Base-by-base conservation (phyloP, 2,888 invertebrate species). In the Amiota minor region DNA sequence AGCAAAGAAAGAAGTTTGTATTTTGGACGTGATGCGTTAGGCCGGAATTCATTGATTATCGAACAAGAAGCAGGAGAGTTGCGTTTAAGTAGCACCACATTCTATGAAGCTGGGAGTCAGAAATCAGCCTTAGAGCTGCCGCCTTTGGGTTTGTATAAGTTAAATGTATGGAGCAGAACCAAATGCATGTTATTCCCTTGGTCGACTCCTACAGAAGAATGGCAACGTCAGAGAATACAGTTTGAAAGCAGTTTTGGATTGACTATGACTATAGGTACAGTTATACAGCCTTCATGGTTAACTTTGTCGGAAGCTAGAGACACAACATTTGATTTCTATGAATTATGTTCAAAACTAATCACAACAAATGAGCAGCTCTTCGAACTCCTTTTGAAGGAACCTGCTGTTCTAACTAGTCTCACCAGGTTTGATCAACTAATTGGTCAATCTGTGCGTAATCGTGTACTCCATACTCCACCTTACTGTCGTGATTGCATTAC, bases 1-100 rank as follows among this genome's bases (percentile, higher is more conserved):
- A 93, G 92, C 84, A 69, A 78, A 6, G 89, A 87, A 0, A 89
- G 92, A 59, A 87, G 88, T 14, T 80, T 98, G 56, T 96, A 95
- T 91, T 97, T 98, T 90, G 94, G 94, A 1, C 92, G 98, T 85
- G 98, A 98, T 89, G 91, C 92, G 79, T 93, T 96, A 87, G 98
- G 98, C 53, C 91, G 98, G 79, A 94, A 96, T 84, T 96, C 97
- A 88, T 90, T 98, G 65, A 89, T 98, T 56, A 89, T 95, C 65
- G 91, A 93, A 80, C 80, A 79, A 3, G 75, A 78, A 45, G 16
- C 70, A 12, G 47, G 64, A 0, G 77, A 77, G 47, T 46, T 88
- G 11, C 72, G 75, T 23, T 72, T 87, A 55, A 59, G 79, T 56
- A 87, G 87, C 76, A 80, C 83, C n/a, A 82, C 86, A 1, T 77